Evolutionary conservation across 1,140 invertebrate genomes (phyloP).

Genomic region (Amphibalanus amphitrite): DNA sequence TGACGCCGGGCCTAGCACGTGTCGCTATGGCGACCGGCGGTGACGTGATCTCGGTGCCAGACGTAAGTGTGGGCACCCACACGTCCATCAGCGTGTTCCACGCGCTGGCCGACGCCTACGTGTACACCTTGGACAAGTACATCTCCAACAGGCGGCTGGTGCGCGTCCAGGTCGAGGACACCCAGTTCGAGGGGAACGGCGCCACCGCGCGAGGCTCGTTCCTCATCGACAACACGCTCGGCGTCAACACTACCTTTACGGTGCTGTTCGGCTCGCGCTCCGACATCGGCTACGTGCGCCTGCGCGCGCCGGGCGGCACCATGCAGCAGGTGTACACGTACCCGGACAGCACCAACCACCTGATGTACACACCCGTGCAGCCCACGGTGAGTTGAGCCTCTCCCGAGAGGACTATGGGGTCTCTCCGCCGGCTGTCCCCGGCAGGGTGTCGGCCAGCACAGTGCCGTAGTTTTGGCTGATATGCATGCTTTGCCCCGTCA

Average conservation of each 20-base stretch:
- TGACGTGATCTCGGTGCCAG: background rate
- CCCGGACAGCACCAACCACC: slow-evolving; percentile 1
- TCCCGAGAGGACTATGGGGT: too few species aligned
- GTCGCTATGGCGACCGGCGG: background rate
- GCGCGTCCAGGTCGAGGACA: background rate
- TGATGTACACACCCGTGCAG: background rate
- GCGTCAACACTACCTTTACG: background rate
- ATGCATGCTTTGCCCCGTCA: too few species aligned
- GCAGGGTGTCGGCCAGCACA: too few species aligned
- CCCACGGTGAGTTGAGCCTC: background rate
- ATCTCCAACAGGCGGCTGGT: background rate
- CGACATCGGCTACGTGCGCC: background rate
- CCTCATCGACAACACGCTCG: background rate
- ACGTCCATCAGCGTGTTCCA: background rate
- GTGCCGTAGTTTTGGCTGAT: too few species aligned
- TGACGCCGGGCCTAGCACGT: background rate
- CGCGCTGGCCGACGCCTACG: background rate
- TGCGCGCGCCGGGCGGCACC: background rate
- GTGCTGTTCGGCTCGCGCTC: background rate
- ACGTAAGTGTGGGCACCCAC: background rate
- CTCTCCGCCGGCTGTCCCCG: too few species aligned
- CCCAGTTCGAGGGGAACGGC: background rate
- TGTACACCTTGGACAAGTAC: background rate
- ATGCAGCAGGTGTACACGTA: background rate
- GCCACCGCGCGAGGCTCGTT: background rate